Percentiles rank a stretch among this genome's conserved stretches.
Evolutionary conservation across 2,888 invertebrate species (phyloP).

Genomic region (Cremastinae sp.): DNA sequence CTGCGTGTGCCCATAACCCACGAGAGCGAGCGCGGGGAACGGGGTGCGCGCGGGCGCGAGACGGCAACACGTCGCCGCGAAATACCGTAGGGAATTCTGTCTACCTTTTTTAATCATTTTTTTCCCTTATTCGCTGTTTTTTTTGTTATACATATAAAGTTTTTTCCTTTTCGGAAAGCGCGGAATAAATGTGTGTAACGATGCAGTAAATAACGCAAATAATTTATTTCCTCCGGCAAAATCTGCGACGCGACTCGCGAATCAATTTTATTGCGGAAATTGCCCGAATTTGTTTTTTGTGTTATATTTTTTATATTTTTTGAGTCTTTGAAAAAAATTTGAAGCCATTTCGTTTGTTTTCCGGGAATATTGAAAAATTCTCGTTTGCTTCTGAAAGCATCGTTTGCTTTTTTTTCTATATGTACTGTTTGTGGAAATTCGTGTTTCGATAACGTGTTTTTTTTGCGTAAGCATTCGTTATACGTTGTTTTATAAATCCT

Average conservation of each 20-base stretch:
- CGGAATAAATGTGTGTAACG: background rate
- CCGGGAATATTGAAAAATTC: too few species aligned
- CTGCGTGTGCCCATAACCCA: slow-evolving; percentile 12
- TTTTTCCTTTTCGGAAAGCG: background rate
- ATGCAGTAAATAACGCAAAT: background rate
- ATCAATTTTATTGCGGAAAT: background rate
- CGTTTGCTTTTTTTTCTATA: too few species aligned
- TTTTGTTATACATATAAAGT: background rate
- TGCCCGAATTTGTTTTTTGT: background rate
- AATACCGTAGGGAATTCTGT: slow-evolving; percentile 23
- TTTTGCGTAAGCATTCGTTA: too few species aligned
- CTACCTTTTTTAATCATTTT: background rate
- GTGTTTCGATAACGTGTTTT: too few species aligned
- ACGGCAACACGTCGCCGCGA: slow-evolving; percentile 34
- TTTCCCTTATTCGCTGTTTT: background rate
- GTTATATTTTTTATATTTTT: too few species aligned
- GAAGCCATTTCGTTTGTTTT: too few species aligned
- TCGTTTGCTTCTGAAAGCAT: too few species aligned
- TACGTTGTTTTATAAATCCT: too few species aligned
- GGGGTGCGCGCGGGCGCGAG: slow-evolving; percentile 37
- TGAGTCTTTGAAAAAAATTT: too few species aligned
- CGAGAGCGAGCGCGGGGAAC: slow-evolving; percentile 8
- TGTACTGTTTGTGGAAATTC: too few species aligned
- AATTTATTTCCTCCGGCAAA: background rate
- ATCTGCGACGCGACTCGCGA: background rate